A percentile compares a stretch with the other conserved stretches of the same genome.
phyloP scores from a whole-genome alignment of 2,113 vertebrate genomes.

The Pangasianodon gigas region DNA sequence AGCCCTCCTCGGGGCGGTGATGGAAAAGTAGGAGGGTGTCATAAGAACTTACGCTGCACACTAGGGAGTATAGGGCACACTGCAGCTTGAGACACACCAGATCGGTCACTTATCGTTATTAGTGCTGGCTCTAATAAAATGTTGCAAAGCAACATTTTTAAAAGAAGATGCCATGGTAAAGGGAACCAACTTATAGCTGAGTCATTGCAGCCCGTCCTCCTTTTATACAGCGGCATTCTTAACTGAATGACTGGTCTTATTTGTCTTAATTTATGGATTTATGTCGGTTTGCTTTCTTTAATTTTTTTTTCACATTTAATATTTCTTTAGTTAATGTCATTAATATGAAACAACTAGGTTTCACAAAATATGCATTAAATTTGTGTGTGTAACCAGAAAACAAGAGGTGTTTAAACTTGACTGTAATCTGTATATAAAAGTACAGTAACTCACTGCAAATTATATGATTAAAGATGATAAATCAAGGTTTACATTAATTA shows the following conservation, averaged over 20 bases:
- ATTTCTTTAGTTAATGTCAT: background rate
- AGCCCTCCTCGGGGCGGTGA: background rate
- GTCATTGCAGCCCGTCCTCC: background rate
- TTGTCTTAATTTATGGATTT: background rate
- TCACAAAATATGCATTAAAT: background rate
- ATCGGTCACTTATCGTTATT: too few species aligned
- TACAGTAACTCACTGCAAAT: background rate
- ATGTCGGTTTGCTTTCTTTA: background rate
- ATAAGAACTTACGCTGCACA: background rate
- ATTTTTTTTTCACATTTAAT: background rate
- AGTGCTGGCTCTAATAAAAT: background rate
- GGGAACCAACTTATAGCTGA: background rate
- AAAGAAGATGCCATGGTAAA: background rate
- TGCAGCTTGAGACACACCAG: too few species aligned
- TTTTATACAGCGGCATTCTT: background rate
- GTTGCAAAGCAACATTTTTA: background rate
- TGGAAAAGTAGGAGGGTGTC: background rate
- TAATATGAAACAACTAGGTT: background rate
- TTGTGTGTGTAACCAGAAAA: background rate
- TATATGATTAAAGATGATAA: background rate
- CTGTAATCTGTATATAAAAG: background rate
- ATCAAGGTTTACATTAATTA: background rate
- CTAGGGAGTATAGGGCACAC: background rate
- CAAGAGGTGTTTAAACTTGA: background rate
- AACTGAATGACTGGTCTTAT: background rate